These are phyloP conservation scores for Hydropsyche tenuis DNA, from an alignment of 1,140 invertebrate genomes.

Conservation along the genomic window DNA sequence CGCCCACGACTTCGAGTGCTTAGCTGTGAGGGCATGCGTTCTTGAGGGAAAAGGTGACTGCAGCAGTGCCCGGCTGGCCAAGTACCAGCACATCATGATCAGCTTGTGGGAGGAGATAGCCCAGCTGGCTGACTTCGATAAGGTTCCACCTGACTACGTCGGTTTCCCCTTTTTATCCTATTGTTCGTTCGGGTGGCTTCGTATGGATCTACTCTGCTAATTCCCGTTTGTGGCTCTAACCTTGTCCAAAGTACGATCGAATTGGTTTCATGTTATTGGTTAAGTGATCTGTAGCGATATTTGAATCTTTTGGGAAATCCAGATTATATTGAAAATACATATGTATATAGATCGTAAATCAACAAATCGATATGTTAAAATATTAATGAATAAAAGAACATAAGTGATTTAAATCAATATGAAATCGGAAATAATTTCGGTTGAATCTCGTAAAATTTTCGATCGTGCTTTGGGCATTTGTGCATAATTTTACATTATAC, in stretches of 20 bases:
- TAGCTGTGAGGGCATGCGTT: conserved; percentile 78
- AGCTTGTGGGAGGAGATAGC: conserved; percentile 85
- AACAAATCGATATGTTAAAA: no score
- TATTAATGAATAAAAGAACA: no score
- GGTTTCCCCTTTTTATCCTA: conserved; percentile 51
- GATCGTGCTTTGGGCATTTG: not conserved
- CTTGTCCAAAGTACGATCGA: not conserved
- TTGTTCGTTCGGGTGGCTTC: conserved; percentile 42
- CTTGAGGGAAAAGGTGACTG: conserved; percentile 83
- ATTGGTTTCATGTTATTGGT: not conserved
- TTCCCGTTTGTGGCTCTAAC: conserved; percentile 25
- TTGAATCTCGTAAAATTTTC: no score
- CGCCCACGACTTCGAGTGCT: conserved; percentile 80
- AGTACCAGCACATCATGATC: conserved; percentile 81
- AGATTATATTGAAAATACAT: no score
- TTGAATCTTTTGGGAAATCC: not conserved
- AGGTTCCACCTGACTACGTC: conserved; percentile 68
- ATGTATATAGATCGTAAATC: no score
- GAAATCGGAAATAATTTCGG: no score
- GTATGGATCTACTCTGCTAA: conserved; percentile 20
- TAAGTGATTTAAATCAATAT: no score
- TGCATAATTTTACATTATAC: not conserved
- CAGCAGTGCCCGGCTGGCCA: conserved; percentile 70
- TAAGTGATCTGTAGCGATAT: not conserved
- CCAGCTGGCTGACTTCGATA: conserved; percentile 83